Conservation (phyloP, 2,797 vertebrate species). For the Paguma larvata region DNA sequence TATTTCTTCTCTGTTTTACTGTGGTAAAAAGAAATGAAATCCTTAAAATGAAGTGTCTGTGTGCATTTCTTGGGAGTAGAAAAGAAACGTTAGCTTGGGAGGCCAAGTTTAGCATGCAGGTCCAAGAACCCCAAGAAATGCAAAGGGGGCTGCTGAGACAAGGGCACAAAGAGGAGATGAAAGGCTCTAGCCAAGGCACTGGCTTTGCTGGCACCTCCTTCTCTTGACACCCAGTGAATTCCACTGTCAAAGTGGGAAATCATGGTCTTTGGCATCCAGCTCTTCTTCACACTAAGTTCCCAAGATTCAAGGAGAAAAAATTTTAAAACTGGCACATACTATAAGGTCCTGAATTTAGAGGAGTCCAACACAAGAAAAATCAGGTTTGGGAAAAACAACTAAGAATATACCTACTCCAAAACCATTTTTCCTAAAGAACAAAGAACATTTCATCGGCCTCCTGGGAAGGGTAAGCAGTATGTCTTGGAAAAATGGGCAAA, state of each 20-base stretch:
- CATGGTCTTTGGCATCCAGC: background rate
- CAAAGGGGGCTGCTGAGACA: background rate
- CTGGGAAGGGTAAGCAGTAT: background rate
- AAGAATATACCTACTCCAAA: background rate
- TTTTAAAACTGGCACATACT: background rate
- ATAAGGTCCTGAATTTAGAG: background rate
- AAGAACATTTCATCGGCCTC: background rate
- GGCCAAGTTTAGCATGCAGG: background rate
- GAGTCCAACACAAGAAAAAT: background rate
- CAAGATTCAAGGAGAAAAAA: background rate
- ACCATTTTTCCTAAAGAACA: background rate
- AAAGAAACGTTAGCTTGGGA: background rate
- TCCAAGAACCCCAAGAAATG: background rate
- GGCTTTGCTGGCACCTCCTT: background rate
- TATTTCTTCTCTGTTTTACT: conserved; percentile 31
- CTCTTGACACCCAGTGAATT: background rate
- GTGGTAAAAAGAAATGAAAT: background rate
- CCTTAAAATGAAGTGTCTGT: background rate
- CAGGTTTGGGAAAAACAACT: background rate
- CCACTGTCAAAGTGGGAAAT: background rate
- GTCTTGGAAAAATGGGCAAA: background rate
- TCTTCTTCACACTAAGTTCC: background rate
- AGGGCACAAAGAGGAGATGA: too few species aligned
- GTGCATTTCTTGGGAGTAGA: background rate
- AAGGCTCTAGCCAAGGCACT: background rate